These are phyloP conservation scores for Phorcus lineatus DNA, from an alignment of 2,888 invertebrate genomes.

Conservation along the genomic window DNA sequence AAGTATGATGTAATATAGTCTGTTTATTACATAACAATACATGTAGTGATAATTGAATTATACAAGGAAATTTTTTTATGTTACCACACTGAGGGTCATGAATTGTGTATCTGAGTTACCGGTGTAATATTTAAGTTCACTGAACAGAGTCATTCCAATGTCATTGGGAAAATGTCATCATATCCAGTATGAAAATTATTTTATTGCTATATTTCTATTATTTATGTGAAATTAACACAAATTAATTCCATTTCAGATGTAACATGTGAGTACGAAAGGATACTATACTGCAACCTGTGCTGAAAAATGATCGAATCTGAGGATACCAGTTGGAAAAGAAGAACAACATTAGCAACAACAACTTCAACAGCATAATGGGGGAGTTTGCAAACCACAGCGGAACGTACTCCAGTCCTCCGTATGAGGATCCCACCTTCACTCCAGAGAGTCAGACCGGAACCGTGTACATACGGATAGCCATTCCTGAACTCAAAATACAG, in stretches of 20 bases:
- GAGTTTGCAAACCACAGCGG: neutral
- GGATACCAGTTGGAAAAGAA: constrained; percentile 9
- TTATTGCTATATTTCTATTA: neutral
- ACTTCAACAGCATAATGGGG: constrained; percentile 9
- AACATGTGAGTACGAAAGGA: neutral
- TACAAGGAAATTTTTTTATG: no score
- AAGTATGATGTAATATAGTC: no score
- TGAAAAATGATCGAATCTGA: neutral
- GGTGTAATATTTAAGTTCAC: no score
- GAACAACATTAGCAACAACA: neutral
- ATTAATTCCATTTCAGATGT: neutral
- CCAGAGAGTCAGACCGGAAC: constrained; percentile 64
- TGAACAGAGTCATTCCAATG: no score
- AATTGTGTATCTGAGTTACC: no score
- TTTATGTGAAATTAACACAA: neutral
- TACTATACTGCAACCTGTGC: neutral
- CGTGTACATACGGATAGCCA: constrained; percentile 71
- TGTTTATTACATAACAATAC: no score
- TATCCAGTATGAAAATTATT: no score
- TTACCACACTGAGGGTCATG: no score
- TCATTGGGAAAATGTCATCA: no score
- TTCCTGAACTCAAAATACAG: constrained; percentile 73
- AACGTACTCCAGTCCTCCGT: constrained; percentile 2
- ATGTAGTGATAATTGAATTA: no score
- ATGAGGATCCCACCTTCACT: constrained; percentile 30